phyloP scores from a whole-genome alignment of 2,888 invertebrate species.

The Tenthredo livida region DNA sequence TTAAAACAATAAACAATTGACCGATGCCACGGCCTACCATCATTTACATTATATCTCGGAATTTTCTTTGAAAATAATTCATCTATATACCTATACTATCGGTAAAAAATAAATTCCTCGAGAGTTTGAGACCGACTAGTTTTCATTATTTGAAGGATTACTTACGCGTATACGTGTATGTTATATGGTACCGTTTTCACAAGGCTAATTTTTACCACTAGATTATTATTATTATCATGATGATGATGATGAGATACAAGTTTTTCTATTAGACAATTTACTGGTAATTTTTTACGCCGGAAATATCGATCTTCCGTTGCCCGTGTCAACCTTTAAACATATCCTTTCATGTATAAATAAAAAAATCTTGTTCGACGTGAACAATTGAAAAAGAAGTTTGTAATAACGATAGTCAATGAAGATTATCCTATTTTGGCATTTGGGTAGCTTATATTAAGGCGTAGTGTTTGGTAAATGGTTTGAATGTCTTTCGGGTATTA shows the following conservation, averaged over 20 bases:
- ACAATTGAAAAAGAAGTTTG: neutral
- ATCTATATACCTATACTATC: slow-evolving; percentile 23
- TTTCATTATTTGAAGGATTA: slow-evolving; percentile 54
- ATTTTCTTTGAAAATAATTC: slow-evolving; percentile 8
- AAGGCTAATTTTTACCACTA: slow-evolving; percentile 17
- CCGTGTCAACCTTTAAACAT: slow-evolving; percentile 47
- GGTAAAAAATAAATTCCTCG: neutral
- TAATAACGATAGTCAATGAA: neutral
- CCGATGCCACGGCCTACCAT: slow-evolving; percentile 35
- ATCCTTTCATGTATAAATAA: slow-evolving; percentile 1
- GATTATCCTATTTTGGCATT: neutral
- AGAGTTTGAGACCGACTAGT: neutral
- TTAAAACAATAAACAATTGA: slow-evolving; percentile 63
- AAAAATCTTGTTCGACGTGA: neutral
- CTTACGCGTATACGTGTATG: slow-evolving; percentile 48
- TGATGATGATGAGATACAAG: neutral
- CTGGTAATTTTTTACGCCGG: slow-evolving; percentile 46
- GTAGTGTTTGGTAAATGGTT: too few relatives aligned
- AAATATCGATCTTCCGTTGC: slow-evolving; percentile 46
- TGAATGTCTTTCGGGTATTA: too few relatives aligned
- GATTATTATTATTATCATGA: slow-evolving; percentile 16
- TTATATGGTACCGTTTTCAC: slow-evolving; percentile 11
- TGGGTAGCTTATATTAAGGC: neutral
- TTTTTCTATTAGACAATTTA: slow-evolving; percentile 29
- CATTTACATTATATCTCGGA: neutral